Conservation (phyloP, 1,140 invertebrate species). For the Trypoxylus dichotomus region DNA sequence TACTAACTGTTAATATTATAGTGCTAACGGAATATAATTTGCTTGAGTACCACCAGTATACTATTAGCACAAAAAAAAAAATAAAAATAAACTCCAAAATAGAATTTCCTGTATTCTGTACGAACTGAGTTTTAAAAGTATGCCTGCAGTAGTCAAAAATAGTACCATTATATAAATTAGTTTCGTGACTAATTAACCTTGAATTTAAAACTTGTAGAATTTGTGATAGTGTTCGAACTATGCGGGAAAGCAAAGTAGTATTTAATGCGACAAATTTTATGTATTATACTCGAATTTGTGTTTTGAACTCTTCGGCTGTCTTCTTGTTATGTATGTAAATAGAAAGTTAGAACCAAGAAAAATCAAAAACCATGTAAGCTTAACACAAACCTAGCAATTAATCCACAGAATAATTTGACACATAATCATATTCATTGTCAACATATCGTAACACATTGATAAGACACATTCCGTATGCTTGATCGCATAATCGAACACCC, state of each 20-base stretch:
- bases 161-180: neutral
- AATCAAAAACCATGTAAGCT: neutral
- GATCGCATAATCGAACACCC: conserved; percentile 20
- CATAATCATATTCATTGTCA: conserved; percentile 4
- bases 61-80: too few relatives aligned
- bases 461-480: conserved; percentile 23
- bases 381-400: conserved; percentile 17
- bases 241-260: neutral
- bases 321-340: neutral
- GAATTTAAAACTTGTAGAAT: neutral
- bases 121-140: too few relatives aligned
- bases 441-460: neutral
- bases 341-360: neutral
- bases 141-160: too few relatives aligned
- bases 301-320: neutral
- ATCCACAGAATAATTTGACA: conserved; percentile 21
- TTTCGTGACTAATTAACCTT: neutral
- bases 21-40: too few relatives aligned
- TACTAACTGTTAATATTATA: too few relatives aligned
- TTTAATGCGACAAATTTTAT: neutral
- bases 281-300: neutral
- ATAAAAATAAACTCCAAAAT: too few relatives aligned
- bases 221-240: neutral
- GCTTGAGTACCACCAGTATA: too few relatives aligned
- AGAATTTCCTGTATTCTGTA: too few relatives aligned